phyloP scores from a whole-genome alignment of 2,888 invertebrate genomes.

The Meganola albula region DNA sequence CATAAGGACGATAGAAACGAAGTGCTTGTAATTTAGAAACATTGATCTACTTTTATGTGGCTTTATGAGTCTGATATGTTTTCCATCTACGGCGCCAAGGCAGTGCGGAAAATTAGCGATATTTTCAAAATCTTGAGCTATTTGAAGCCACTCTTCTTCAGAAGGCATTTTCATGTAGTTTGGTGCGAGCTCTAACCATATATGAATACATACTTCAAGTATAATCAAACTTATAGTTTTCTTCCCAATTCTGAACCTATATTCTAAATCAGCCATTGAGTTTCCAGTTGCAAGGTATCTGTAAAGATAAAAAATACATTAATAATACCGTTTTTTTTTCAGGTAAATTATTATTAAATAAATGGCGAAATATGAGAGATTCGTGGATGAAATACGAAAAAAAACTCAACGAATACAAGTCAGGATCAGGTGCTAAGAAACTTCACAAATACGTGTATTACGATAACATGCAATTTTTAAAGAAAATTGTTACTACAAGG shows the following conservation, averaged over 20 bases:
- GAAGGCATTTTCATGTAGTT: constrained; percentile 18
- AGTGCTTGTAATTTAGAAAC: constrained; percentile 9
- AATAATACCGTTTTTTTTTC: constrained; percentile 10
- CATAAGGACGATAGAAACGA: constrained; percentile 23
- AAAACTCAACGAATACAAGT: constrained; percentile 23
- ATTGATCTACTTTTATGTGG: constrained; percentile 15
- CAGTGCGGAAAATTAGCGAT: constrained; percentile 22
- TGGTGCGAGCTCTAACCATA: constrained; percentile 26
- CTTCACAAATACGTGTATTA: constrained; percentile 19
- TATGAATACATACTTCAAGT: constrained; percentile 23
- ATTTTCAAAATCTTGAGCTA: constrained; percentile 25
- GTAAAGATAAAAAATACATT: constrained; percentile 8
- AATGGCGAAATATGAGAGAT: constrained; percentile 20
- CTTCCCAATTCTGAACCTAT: constrained; percentile 26
- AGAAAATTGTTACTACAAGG: constrained; percentile 15
- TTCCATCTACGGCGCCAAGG: constrained; percentile 4
- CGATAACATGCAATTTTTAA: constrained; percentile 20
- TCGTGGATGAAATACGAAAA: constrained; percentile 24
- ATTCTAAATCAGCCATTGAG: constrained; percentile 27
- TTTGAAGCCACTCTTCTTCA: constrained; percentile 24
- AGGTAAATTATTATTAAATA: constrained; percentile 15
- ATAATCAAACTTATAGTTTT: constrained; percentile 29
- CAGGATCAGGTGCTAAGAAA: constrained; percentile 20
- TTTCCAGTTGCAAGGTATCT: constrained; percentile 16
- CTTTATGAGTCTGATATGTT: constrained; percentile 4